Evolutionary conservation across 2,888 invertebrate species (phyloP).

Genomic region (Zhengitettix transpicula): DNA sequence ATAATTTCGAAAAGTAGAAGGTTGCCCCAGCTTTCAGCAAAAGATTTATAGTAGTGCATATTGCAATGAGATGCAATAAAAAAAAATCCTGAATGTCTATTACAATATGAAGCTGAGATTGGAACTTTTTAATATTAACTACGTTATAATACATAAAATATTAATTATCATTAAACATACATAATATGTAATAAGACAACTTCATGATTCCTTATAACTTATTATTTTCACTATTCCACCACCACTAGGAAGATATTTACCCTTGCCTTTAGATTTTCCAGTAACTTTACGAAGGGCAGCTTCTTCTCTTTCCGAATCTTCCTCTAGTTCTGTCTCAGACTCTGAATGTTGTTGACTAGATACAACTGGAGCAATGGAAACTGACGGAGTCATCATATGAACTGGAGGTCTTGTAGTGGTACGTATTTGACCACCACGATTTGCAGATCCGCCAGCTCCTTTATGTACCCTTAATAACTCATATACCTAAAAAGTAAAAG

Average conservation of each 20-base stretch:
- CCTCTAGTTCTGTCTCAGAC: conserved; percentile 9
- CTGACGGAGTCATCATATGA: conserved; percentile 31
- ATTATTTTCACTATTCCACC: not conserved
- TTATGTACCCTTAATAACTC: conserved; percentile 26
- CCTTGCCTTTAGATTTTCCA: conserved; percentile 13
- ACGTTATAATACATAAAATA: no score
- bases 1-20: no score
- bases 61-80: no score
- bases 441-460: conserved; percentile 17
- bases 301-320: conserved; percentile 11
- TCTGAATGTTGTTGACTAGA: conserved; percentile 14
- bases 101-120: no score
- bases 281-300: conserved; percentile 8
- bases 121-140: no score
- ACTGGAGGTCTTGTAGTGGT: conserved; percentile 2
- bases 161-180: no score
- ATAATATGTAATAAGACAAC: no score
- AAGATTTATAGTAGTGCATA: no score
- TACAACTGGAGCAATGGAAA: conserved; percentile 30
- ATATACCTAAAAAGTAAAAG: conserved; percentile 15
- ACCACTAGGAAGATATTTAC: conserved; percentile 1
- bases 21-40: no score
- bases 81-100: no score
- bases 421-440: conserved; percentile 16
- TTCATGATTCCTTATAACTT: no score